Conservation (phyloP, 2,113 vertebrate genomes). For the Tachysurus vachellii region DNA sequence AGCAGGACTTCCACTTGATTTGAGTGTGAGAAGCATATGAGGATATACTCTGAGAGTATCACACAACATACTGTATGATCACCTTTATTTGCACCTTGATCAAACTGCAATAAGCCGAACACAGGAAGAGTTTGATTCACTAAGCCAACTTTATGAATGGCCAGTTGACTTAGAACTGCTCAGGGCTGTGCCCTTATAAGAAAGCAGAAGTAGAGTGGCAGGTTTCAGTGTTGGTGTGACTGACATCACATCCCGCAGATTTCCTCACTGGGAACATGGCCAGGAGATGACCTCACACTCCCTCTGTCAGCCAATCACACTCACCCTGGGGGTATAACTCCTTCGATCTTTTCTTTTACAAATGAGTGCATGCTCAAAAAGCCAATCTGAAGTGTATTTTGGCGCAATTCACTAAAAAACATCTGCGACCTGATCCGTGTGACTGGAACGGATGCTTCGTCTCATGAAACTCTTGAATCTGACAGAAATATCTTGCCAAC, state of each 20-base stretch:
- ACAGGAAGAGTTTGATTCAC: background rate
- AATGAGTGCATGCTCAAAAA: slow-evolving; percentile 11
- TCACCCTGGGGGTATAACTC: slow-evolving; percentile 1
- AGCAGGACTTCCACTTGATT: background rate
- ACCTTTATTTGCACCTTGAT: slow-evolving; percentile 5
- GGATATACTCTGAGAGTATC: background rate
- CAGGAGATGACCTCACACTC: slow-evolving; percentile 51
- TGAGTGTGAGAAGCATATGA: background rate
- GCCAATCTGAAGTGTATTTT: slow-evolving; percentile 7
- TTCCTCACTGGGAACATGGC: slow-evolving; percentile 32
- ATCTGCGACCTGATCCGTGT: slow-evolving; percentile 21
- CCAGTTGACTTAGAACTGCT: background rate
- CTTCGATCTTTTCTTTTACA: slow-evolving; percentile 27
- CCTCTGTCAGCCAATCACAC: slow-evolving; percentile 15
- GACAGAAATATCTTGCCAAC: slow-evolving; percentile 7
- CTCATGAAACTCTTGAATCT: slow-evolving; percentile 32
- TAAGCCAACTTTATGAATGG: slow-evolving; percentile 41
- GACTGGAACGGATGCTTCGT: slow-evolving; percentile 23
- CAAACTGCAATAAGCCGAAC: background rate
- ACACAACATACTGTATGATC: background rate
- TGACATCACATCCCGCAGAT: slow-evolving; percentile 48
- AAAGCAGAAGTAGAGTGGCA: slow-evolving; percentile 26
- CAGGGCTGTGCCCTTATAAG: slow-evolving; percentile 34
- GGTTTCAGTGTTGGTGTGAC: slow-evolving; percentile 11
- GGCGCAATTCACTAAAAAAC: slow-evolving; percentile 14